A percentile compares a stretch with the other conserved stretches of the same genome.
phyloP scores from a whole-genome alignment of 2,797 vertebrate genomes.

The Phalloptychus januarius region DNA sequence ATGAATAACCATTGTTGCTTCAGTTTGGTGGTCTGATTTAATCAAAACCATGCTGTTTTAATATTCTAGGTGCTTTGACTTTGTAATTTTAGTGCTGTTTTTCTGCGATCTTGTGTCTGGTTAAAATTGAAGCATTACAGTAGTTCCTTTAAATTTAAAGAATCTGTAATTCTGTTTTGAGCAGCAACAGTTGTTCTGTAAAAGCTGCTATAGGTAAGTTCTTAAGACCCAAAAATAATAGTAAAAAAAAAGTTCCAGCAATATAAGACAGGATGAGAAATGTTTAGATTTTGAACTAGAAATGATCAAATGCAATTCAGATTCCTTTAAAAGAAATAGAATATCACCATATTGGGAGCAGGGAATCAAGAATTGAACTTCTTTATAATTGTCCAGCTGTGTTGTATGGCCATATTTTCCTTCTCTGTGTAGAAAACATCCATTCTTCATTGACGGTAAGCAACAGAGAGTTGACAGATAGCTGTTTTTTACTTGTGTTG shows the following conservation, averaged over 20 bases:
- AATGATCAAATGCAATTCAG: background rate
- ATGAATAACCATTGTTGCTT: constrained; percentile 3
- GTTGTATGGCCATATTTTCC: background rate
- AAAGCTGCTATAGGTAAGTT: no score
- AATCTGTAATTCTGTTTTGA: background rate
- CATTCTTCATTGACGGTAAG: no score
- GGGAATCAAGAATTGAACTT: background rate
- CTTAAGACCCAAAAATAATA: no score
- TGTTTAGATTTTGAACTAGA: background rate
- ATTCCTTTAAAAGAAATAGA: background rate
- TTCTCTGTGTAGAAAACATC: background rate
- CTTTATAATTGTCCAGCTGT: background rate
- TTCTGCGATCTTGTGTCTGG: background rate
- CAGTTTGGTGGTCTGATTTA: constrained; percentile 15
- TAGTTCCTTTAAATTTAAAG: background rate
- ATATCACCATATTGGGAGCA: background rate
- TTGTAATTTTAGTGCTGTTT: background rate
- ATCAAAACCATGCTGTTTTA: constrained; percentile 11
- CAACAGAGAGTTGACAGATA: no score
- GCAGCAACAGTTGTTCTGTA: background rate
- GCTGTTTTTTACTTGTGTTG: background rate
- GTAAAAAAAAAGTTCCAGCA: no score
- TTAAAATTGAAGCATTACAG: background rate
- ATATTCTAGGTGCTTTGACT: constrained; percentile 10
- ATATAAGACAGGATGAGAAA: no score